Evolutionary conservation across 1,140 invertebrate genomes (phyloP).

Genomic region (Plutomurus gul): DNA sequence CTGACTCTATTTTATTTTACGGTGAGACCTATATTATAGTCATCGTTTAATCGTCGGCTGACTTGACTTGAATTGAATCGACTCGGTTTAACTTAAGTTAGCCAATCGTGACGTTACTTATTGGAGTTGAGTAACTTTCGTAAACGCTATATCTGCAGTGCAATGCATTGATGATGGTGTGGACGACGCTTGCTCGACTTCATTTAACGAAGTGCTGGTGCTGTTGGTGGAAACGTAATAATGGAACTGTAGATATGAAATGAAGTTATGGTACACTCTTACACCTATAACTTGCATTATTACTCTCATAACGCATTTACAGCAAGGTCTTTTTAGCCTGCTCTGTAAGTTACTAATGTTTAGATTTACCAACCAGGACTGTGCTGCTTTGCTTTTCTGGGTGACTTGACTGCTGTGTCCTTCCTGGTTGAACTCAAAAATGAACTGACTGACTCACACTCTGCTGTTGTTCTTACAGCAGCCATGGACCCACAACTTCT

Average conservation of each 20-base stretch:
- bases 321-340: not conserved
- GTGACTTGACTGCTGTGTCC: not conserved
- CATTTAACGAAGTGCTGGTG: not conserved
- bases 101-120: not conserved
- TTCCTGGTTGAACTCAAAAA: not conserved
- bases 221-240: not conserved
- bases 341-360: conserved; percentile 14
- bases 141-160: too few relatives aligned
- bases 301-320: conserved; percentile 26
- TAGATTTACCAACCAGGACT: conserved; percentile 30
- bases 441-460: not conserved
- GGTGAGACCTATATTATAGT: not conserved
- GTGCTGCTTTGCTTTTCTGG: not conserved
- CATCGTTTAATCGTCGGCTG: conserved; percentile 26
- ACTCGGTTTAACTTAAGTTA: conserved; percentile 9
- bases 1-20: conserved; percentile 38
- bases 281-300: conserved; percentile 19
- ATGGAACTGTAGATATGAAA: conserved; percentile 6
- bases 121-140: not conserved
- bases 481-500: not conserved
- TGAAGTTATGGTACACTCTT: conserved; percentile 6
- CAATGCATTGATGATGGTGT: too few relatives aligned
- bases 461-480: not conserved
- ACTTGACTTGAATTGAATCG: not conserved
- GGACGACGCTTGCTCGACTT: too few relatives aligned